A percentile compares a stretch with the other conserved stretches of the same genome.
Evolutionary conservation across 2,113 vertebrate genomes (phyloP).

Genomic region (Zosterops borbonicus): DNA sequence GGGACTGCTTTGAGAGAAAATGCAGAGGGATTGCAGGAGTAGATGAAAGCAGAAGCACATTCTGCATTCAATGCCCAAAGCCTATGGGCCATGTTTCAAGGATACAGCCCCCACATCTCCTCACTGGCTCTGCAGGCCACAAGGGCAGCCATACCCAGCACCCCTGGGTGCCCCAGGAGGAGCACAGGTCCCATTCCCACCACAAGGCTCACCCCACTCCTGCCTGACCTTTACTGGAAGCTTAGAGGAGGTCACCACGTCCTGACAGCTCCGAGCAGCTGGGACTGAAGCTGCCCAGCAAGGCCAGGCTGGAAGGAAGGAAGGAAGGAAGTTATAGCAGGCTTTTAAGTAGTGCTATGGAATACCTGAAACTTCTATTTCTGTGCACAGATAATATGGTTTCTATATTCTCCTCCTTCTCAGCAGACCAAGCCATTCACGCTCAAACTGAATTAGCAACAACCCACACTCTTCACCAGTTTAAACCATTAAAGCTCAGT

Average conservation of each 20-base stretch:
- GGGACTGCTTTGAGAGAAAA: not conserved
- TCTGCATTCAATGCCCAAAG: not conserved
- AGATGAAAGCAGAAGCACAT: not conserved
- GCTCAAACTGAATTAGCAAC: not conserved
- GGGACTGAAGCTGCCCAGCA: not conserved
- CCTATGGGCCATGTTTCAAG: rapidly evolving
- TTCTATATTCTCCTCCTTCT: slow-evolving; percentile 7
- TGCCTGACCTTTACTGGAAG: not conserved
- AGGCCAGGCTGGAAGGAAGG: slow-evolving; percentile 56
- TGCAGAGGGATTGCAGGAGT: rapidly evolving
- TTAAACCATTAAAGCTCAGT: not conserved
- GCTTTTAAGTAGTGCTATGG: slow-evolving; percentile 1
- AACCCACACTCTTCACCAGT: not conserved
- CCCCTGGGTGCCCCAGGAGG: not conserved
- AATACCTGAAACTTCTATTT: slow-evolving; percentile 53
- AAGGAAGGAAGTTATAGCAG: slow-evolving; percentile 61
- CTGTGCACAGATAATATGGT: not conserved
- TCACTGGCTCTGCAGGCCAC: rapidly evolving
- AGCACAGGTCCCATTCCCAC: not conserved
- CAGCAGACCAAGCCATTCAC: not conserved
- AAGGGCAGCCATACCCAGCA: rapidly evolving
- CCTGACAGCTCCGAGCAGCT: slow-evolving; percentile 5
- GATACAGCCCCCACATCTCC: not conserved
- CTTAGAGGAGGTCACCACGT: not conserved
- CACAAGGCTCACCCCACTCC: not conserved